phyloP scores from a whole-genome alignment of 2,113 vertebrate genomes.

The Cyanoliseus patagonus region DNA sequence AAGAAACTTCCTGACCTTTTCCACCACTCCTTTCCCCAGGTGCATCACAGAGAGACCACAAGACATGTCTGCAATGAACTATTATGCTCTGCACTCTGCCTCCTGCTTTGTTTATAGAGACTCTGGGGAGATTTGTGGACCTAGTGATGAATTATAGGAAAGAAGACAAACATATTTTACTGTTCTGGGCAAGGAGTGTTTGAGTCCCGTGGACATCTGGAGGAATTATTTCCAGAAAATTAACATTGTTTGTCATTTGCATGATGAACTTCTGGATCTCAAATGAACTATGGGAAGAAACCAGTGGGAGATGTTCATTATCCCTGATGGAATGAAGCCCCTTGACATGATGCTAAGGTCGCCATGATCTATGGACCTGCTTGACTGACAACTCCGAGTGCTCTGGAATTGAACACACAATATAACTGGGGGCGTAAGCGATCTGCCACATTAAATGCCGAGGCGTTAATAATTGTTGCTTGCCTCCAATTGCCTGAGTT shows the following conservation, averaged over 20 bases:
- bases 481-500: constrained; percentile 7
- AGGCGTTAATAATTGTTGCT: constrained; percentile 46
- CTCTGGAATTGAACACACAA: constrained; percentile 51
- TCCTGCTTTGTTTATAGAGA: constrained; percentile 69
- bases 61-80: constrained; percentile 42
- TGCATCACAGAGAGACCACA: background rate
- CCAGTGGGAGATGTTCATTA: constrained; percentile 66
- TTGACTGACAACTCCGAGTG: constrained; percentile 28
- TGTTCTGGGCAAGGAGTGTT: constrained; percentile 59
- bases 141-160: constrained; percentile 63
- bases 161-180: constrained; percentile 72
- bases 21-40: background rate
- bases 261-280: constrained; percentile 68
- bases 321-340: constrained; percentile 56
- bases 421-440: background rate
- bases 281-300: constrained; percentile 64
- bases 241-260: constrained; percentile 69
- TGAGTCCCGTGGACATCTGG: constrained; percentile 66
- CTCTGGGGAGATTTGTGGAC: constrained; percentile 71
- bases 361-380: constrained; percentile 56
- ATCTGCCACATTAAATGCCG: constrained; percentile 35
- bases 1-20: constrained; percentile 13
- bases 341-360: constrained; percentile 59
- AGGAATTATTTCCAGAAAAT: constrained; percentile 78
- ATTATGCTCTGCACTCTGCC: constrained; percentile 35